Percentiles rank a stretch among this genome's conserved stretches.
phyloP scores from a whole-genome alignment of 2,113 vertebrate species.

The Pituophis catenifer region DNA sequence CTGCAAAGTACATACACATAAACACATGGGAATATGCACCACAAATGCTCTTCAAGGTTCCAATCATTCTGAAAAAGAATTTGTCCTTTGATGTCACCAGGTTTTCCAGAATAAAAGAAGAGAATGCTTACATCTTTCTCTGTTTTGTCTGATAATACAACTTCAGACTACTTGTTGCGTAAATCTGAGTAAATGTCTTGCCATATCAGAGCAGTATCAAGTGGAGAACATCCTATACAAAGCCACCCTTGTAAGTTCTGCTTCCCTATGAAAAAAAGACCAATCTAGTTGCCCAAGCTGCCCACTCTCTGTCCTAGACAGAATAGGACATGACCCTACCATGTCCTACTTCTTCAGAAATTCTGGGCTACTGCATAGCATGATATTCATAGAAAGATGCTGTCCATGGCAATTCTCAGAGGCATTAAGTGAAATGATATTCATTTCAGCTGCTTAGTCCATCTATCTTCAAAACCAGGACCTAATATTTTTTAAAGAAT shows the following conservation, averaged over 20 bases:
- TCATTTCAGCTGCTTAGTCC: neutral
- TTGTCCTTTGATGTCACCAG: neutral
- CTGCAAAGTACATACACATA: neutral
- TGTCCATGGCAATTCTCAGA: neutral
- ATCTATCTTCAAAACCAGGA: neutral
- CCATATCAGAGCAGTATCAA: neutral
- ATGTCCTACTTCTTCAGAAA: neutral
- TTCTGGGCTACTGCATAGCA: neutral
- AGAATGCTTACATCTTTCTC: neutral
- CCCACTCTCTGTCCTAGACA: neutral
- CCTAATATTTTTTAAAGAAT: neutral
- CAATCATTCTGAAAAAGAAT: neutral
- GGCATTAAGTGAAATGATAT: neutral
- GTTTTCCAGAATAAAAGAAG: neutral
- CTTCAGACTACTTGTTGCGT: neutral
- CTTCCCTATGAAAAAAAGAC: neutral
- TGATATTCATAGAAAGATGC: neutral
- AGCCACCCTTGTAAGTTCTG: neutral
- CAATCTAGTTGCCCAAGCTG: neutral
- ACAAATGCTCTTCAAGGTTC: neutral
- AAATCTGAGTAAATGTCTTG: neutral
- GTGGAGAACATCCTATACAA: neutral
- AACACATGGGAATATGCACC: neutral
- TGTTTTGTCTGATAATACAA: neutral
- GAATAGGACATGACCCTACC: neutral